A percentile compares a stretch with the other conserved stretches of the same genome.
Evolutionary conservation across 2,113 vertebrate genomes (phyloP).

Genomic region (Atlantisia rogersi): DNA sequence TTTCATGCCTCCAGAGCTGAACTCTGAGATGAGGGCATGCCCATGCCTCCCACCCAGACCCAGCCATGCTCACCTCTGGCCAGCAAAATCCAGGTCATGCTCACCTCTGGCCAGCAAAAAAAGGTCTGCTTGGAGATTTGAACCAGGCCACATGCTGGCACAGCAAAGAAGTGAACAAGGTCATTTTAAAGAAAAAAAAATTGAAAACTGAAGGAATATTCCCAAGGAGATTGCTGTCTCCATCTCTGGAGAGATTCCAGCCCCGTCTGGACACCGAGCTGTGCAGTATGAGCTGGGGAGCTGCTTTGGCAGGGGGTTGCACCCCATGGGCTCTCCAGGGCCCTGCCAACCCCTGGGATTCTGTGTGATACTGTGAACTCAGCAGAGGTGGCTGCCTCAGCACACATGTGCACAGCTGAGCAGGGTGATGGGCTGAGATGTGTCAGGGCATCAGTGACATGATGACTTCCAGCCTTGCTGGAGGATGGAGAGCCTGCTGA

Average conservation of each 20-base stretch:
- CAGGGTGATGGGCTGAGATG: not conserved
- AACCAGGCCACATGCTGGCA: not conserved
- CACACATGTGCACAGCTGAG: accelerated
- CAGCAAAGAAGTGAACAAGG: not conserved
- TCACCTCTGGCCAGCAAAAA: not conserved
- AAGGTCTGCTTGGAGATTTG: not conserved
- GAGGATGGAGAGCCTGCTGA: not conserved
- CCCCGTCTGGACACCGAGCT: no score
- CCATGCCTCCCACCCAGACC: not conserved
- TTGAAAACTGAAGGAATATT: not conserved
- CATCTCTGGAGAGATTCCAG: no score
- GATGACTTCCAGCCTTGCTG: not conserved
- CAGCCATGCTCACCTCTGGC: not conserved
- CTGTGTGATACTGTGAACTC: no score
- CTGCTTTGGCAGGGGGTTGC: no score
- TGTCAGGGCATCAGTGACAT: not conserved
- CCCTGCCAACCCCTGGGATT: no score
- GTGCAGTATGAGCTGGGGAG: no score
- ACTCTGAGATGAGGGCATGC: not conserved
- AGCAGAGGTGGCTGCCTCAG: not conserved
- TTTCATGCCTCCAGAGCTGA: not conserved
- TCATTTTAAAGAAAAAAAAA: not conserved
- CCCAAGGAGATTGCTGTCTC: not conserved
- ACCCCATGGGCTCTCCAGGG: no score
- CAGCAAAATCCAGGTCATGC: not conserved